Base-by-base conservation (phyloP, 1,140 invertebrate species). In the Drosophila repletoides region DNA sequence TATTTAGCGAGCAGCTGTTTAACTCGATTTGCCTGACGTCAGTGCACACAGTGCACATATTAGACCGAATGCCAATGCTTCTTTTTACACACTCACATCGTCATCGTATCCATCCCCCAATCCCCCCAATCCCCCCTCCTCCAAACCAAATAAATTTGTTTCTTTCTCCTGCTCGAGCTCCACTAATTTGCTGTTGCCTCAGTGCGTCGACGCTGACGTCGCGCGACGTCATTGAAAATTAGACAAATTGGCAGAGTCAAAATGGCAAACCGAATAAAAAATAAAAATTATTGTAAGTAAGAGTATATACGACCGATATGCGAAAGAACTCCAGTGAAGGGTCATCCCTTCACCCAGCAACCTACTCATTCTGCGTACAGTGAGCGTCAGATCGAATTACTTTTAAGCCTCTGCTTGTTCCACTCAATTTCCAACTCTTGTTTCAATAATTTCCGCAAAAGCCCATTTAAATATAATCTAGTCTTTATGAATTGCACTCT, bases 201-300 rank as follows among this genome's bases (percentile, higher is more conserved):
- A 61, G 46, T 61, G 60, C 74, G 40, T 64, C 53, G 72, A 63
- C 53, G 36, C 17, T 28, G 48, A 49, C 67, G n/a, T n/a, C n/a
- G n/a, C n/a, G n/a, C n/a, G 79, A 79, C 80, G 74, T 84, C 80
- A 86, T 86, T 84, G 80, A 86, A 84, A 84, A 84, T 84, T 86
- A 84, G 80, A 75, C 75, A 86, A 84, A 84, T 86, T 84, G 80
- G 26, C 49, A 66, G 67, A 83, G 79, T 80, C 75, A 63, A 84
- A 84, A 84, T 59, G 79, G 70, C 70, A 72, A 52, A 67, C 19
- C n/a, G 33, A 65, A 56, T 12, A 63, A 72, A 71, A 58, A 22
- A 36, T 6, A 36, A 61, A 53, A 64, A 52, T 19, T 7, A n/a
- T n/a, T n/a, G n/a, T n/a, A 43, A n/a, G 1, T 9, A 31, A 49